Evolutionary conservation across 2,888 invertebrate genomes (phyloP).

Genomic region (Protophormia terraenovae): DNA sequence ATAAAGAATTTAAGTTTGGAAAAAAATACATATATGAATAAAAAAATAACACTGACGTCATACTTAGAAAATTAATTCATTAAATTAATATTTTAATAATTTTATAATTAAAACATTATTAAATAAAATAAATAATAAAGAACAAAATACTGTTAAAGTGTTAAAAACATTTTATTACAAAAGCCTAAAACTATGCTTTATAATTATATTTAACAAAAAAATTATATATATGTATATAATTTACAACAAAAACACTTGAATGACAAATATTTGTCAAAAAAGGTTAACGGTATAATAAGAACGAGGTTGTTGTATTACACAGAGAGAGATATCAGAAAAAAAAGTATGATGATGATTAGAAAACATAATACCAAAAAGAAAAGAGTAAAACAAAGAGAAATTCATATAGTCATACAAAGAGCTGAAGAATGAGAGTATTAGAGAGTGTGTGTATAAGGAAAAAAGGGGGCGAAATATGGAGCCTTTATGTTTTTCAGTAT

Average conservation of each 20-base stretch:
- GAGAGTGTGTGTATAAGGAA: not conserved
- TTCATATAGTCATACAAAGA: no score
- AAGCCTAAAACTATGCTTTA: slow-evolving; percentile 50
- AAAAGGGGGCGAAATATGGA: slow-evolving; percentile 23
- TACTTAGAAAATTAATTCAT: not conserved
- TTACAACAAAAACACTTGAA: slow-evolving; percentile 4
- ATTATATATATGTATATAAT: not conserved
- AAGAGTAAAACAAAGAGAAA: slow-evolving; percentile 14
- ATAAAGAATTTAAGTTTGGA: not conserved
- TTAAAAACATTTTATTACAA: not conserved
- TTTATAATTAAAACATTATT: not conserved
- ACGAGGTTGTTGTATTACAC: slow-evolving; percentile 58
- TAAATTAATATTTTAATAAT: not conserved
- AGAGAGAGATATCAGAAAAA: slow-evolving; percentile 12
- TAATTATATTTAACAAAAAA: not conserved
- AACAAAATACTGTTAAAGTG: not conserved
- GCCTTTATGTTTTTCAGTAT: slow-evolving; percentile 20
- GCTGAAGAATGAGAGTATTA: no score
- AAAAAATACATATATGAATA: no score
- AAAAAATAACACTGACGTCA: slow-evolving; percentile 27
- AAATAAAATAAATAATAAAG: not conserved
- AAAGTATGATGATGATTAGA: slow-evolving; percentile 32
- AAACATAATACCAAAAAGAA: slow-evolving; percentile 26
- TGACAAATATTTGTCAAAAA: slow-evolving; percentile 58
- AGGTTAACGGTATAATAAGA: slow-evolving; percentile 57